Evolutionary conservation across 2,797 vertebrate species (phyloP).

Genomic region (Pantherophis alleghaniensis): DNA sequence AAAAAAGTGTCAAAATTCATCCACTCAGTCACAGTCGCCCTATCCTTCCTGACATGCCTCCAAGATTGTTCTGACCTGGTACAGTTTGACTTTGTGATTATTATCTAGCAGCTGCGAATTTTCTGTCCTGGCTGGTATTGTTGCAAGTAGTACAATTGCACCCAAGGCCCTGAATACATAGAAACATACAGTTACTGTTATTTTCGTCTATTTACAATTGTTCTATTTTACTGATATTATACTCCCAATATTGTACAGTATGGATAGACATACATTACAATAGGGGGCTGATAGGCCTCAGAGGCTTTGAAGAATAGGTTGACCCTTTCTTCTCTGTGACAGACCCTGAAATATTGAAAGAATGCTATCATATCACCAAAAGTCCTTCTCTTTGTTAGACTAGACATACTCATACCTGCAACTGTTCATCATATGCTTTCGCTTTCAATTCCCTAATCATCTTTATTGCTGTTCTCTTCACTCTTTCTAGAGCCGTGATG

Average conservation of each 20-base stretch:
- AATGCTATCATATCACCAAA: not conserved
- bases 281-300: not conserved
- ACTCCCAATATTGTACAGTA: not conserved
- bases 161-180: not conserved
- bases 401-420: not conserved
- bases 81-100: not conserved
- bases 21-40: not conserved
- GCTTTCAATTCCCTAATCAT: not conserved
- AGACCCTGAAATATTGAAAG: not conserved
- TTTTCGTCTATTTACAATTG: not conserved
- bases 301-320: not conserved
- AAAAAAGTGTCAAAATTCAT: not conserved
- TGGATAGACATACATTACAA: not conserved
- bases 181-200: not conserved
- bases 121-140: not conserved
- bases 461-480: not conserved
- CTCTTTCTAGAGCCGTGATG: not conserved
- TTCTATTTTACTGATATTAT: not conserved
- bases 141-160: not conserved
- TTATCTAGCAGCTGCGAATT: not conserved
- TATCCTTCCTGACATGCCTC: not conserved
- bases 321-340: not conserved
- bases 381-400: not conserved
- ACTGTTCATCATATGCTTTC: not conserved
- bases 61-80: not conserved